Evolutionary conservation across 1,140 invertebrate genomes (phyloP), one percentile per base, ranked within the genome.

Genomic region (Bombus pyrosoma): DNA sequence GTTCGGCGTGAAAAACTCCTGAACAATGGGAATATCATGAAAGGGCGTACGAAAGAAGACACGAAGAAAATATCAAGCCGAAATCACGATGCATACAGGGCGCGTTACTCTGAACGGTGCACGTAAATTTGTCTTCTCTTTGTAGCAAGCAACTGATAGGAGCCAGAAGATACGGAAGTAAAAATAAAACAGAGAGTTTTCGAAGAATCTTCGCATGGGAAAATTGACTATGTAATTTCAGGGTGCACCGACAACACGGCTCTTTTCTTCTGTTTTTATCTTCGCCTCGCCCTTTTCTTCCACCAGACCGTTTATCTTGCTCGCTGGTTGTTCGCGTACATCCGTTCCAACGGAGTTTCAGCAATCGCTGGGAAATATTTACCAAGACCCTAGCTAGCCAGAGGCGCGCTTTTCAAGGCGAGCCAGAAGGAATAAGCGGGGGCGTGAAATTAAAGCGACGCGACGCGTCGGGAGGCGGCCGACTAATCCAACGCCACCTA

Each of bases 371-470:
- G 78, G 28, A 86, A 89, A 88, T 88, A 86, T 86, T 88, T 86
- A 79, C 82, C 57, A 6, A 62, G 43, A 39, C 39, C n/a, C 15
- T 15, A 13, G 43, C 37, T 59, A n/a, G 57, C 41, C 62, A 34
- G 13, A 41, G 53, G 64, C 80, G 25, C 69, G 32, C n/a, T 62
- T 88, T 85, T 88, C 64, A 81, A 59, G 81, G 62, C 79, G 43
- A 69, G 66, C 28, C 43, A 41, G 75, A 43, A 86, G 81, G 39
- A 74, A 68, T 47, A 88, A 85, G 73, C 78, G 78, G 37, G 28
- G 75, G 76, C 78, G 86, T 64, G 73, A 86, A 89, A 89, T 89
- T 89, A 89, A 89, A 89, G 87, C 83, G 53, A 81, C 57, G 87
- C 83, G 53, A 81, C 43, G 72, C 74, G 57, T 62, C 64, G 80